phyloP scores from a whole-genome alignment of 2,113 vertebrate genomes.

The Thymallus thymallus region DNA sequence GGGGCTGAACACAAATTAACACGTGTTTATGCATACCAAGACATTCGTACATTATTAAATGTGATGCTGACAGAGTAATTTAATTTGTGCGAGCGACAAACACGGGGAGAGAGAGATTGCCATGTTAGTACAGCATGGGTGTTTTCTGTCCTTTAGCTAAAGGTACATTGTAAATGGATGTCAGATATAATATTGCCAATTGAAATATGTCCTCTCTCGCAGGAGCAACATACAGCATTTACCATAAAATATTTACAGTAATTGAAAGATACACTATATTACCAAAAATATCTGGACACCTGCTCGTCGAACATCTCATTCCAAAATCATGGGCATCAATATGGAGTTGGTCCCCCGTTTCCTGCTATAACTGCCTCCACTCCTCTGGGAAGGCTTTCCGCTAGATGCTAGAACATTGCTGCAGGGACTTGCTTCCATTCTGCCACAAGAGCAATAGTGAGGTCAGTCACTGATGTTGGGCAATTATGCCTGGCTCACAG shows the following conservation, averaged over 20 bases:
- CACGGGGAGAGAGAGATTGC: background rate
- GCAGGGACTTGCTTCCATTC: too few species aligned
- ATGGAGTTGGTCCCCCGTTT: too few species aligned
- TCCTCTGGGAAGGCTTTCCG: too few species aligned
- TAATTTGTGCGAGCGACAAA: constrained; percentile 23
- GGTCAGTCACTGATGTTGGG: too few species aligned
- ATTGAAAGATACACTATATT: constrained; percentile 13
- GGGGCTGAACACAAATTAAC: too few species aligned
- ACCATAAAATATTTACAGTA: constrained; percentile 38
- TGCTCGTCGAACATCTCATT: background rate
- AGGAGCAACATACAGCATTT: constrained; percentile 1
- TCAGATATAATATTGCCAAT: constrained; percentile 1
- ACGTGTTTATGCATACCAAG: background rate
- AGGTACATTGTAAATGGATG: background rate
- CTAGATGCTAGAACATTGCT: too few species aligned
- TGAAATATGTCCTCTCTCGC: constrained; percentile 23
- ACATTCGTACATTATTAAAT: background rate
- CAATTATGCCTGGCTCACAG: too few species aligned
- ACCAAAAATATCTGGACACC: too few species aligned
- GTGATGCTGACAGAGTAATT: background rate
- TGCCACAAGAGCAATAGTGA: too few species aligned
- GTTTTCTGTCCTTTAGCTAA: background rate
- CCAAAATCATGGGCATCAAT: too few species aligned
- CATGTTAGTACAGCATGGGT: constrained; percentile 16
- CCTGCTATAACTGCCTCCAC: too few species aligned